Conservation (phyloP, 1,140 invertebrate species). For the Cotesia typhae region DNA sequence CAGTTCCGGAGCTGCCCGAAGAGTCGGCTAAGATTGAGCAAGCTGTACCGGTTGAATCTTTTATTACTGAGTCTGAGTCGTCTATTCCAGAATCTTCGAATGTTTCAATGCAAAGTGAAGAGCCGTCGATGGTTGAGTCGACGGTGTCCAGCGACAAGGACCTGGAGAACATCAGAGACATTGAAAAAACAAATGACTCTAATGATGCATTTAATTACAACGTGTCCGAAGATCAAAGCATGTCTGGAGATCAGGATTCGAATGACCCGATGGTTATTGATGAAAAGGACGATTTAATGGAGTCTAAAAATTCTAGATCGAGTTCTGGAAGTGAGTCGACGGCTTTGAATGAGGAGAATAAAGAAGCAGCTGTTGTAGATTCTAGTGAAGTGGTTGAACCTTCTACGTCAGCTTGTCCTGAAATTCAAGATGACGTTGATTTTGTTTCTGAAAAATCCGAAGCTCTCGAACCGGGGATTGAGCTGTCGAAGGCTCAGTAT, state of each 20-base stretch:
- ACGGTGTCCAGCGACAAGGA: conserved; percentile 24
- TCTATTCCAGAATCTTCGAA: too few species aligned
- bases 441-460: too few species aligned
- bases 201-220: conserved; percentile 28
- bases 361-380: neutral
- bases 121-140: neutral
- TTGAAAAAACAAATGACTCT: conserved; percentile 11
- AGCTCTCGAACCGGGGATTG: neutral
- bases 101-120: too few species aligned
- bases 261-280: conserved; percentile 48
- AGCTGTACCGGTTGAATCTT: too few species aligned
- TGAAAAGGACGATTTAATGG: conserved; percentile 42
- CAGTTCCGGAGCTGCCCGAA: too few species aligned
- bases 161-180: conserved; percentile 1
- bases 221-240: conserved; percentile 36
- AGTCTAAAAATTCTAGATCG: conserved; percentile 30
- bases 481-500: neutral
- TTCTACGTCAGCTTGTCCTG: too few species aligned
- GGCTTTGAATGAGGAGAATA: neutral
- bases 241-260: conserved; percentile 46
- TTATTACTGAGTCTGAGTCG: too few species aligned
- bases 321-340: neutral
- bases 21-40: too few species aligned
- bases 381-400: neutral
- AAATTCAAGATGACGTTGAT: too few species aligned